Base-by-base conservation (phyloP, 2,113 vertebrate species). In the Eonycteris spelaea region DNA sequence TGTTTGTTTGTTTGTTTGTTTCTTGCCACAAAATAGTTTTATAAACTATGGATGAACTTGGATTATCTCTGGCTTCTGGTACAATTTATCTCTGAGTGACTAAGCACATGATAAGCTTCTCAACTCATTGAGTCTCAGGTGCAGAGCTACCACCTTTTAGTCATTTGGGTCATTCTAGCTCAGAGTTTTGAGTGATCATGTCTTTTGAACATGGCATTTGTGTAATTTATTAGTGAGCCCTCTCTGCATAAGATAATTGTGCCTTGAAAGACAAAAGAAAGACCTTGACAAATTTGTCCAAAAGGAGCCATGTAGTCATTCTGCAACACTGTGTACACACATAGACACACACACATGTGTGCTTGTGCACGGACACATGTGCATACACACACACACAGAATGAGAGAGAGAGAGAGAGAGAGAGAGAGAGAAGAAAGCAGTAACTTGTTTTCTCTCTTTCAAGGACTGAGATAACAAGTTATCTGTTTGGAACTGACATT, bases 81-180 rank as follows among this genome's bases (percentile, higher is more conserved):
- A 48, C 1, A 28, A 3, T 68, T 16, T 61, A 13, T 63, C 35
- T 86, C 61, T 35, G 24, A 77, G 18, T 33, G 43, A 26, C 38
- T 33, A 35, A 7, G 2, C 0, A 0, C 40, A 19, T 7, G 3
- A 10, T 18, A 28, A 35, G 19, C 45, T 12, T 75, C 22, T 67
- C 67, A 53, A 0, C 13, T 70, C 40, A 38, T n/a, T 8, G 19
- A 43, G 26, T 35, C 33, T 79, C 7, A 3, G 4, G 13, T 33
- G 40, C 43, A 38, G 38, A 85, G 33, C 12, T 0, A 16, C 38
- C 10, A 16, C 7, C 3, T 74, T 53, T 7, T 10, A 21, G 48
- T 57, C 24, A 33, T 40, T 24, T 22, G 35, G 19, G 13, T n/a
- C 30, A 28, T 51, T 77, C 59, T 11, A 70, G 30, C 35, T 79